A percentile compares a stretch with the other conserved stretches of the same genome.
Conservation (phyloP, 2,888 invertebrate genomes). For the Hydraecia micacea region DNA sequence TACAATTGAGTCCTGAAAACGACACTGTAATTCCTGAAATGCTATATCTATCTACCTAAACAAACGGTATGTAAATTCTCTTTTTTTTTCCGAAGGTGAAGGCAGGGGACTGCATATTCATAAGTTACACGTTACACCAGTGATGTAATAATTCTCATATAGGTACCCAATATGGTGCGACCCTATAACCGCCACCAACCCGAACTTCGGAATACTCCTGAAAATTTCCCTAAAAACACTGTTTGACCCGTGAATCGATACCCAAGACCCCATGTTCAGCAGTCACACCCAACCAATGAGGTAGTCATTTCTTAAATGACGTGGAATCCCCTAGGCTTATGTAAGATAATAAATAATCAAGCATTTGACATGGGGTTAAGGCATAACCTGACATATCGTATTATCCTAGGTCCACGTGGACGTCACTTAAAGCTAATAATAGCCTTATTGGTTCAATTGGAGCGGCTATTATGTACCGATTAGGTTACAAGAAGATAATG, state of each 20-base stretch:
- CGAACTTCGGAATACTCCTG: not conserved
- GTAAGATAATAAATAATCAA: not conserved
- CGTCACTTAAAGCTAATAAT: not conserved
- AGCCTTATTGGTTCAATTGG: conserved; percentile 38
- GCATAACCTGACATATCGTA: conserved; percentile 7
- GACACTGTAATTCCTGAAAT: conserved; percentile 9
- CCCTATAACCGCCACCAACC: not conserved
- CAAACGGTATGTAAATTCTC: not conserved
- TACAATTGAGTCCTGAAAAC: conserved; percentile 41
- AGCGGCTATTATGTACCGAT: conserved; percentile 14
- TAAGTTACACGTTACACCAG: no score
- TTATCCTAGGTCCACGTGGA: conserved; percentile 12
- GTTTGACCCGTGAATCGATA: not conserved
- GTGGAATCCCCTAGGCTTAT: not conserved
- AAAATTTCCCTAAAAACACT: not conserved
- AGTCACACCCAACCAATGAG: not conserved
- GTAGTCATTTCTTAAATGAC: not conserved
- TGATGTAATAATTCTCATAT: no score
- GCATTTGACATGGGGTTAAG: not conserved
- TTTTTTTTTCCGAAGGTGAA: no score
- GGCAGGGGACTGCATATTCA: no score
- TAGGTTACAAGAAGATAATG: conserved; percentile 20
- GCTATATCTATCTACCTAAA: not conserved
- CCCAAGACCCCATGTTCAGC: not conserved
- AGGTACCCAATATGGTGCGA: no score